Conservation (phyloP, 2,113 vertebrate genomes). For the Pungitius pungitius region DNA sequence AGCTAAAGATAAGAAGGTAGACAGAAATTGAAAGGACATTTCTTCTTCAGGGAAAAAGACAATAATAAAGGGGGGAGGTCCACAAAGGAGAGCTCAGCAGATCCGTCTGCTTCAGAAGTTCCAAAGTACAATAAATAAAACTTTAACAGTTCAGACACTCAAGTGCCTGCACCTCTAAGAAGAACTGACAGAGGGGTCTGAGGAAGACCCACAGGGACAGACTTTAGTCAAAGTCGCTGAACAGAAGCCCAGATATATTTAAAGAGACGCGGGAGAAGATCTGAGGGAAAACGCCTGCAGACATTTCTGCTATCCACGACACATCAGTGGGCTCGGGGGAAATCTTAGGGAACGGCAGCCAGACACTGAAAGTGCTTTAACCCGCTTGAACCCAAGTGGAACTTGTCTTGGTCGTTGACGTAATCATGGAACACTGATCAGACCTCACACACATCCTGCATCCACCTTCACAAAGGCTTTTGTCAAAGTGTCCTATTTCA, state of each 20-base stretch:
- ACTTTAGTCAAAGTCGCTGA: neutral
- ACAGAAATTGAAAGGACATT: conserved; percentile 13
- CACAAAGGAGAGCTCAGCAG: neutral
- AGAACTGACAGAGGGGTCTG: neutral
- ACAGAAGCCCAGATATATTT: conserved; percentile 22
- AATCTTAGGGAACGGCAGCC: neutral
- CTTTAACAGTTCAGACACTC: neutral
- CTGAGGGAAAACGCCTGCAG: conserved; percentile 7
- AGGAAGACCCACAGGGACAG: neutral
- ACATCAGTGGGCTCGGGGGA: neutral
- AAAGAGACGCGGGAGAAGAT: conserved; percentile 7
- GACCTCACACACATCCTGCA: neutral
- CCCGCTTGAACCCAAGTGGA: neutral
- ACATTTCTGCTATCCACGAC: neutral
- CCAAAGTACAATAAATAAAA: neutral
- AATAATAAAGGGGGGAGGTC: neutral
- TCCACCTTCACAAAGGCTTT: neutral
- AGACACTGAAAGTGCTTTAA: neutral
- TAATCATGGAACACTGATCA: neutral
- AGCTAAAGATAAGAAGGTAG: conserved; percentile 11
- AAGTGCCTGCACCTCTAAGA: neutral
- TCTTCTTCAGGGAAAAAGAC: conserved; percentile 1
- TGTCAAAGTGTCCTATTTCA: neutral
- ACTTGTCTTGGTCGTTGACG: neutral
- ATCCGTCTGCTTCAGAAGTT: neutral